Base-by-base conservation (phyloP, 2,113 vertebrate genomes). In the Hystrix cristata region DNA sequence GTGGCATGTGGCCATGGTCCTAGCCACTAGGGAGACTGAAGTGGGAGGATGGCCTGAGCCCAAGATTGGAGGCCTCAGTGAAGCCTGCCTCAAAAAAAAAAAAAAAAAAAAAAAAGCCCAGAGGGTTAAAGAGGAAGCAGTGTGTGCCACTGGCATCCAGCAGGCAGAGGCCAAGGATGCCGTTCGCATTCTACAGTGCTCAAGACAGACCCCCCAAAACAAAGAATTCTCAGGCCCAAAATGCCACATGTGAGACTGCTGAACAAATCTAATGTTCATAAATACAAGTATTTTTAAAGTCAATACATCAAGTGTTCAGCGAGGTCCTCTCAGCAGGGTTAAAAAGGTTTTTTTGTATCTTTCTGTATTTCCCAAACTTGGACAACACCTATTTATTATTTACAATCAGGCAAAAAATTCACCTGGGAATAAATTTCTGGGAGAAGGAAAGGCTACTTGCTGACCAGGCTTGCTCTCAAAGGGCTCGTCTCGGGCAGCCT, bases 401-500 rank as follows among this genome's bases (percentile, higher is more conserved):
- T 89, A 76, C 43, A 69, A 76, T 48, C 23, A 51, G 64, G 15
- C 1, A 0, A 74, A 67, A 90, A 57, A 81, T 53, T 43, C 67
- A 86, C 34, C 31, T 55, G 51, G 29, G 29, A 4, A 55, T 34
- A 79, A 79, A 82, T 16, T 69, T 93, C 76, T 65, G 71, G 51
- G 48, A 90, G 51, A 57, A 74, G 67, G 57, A 86, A 72, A 78
- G 43, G 80, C 65, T 76, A 10, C 69, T 57, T 86, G 76, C 65
- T 59, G 1, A 55, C 27, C 86, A n/a, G 62, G 62, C 1, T 21
- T 82, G 6, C 81, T 97, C 97, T 95, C 97, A 85, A 89, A 97
- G 95, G 96, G 96, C 74, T 55, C 81, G 80, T 87, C 80, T 96
- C 97, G 87, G 62, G 79, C 92, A 72, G 91, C 93, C 97, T 95